These are phyloP conservation scores for Daubentonia madagascariensis DNA, from an alignment of 2,113 vertebrate species.

Conservation along the genomic window DNA sequence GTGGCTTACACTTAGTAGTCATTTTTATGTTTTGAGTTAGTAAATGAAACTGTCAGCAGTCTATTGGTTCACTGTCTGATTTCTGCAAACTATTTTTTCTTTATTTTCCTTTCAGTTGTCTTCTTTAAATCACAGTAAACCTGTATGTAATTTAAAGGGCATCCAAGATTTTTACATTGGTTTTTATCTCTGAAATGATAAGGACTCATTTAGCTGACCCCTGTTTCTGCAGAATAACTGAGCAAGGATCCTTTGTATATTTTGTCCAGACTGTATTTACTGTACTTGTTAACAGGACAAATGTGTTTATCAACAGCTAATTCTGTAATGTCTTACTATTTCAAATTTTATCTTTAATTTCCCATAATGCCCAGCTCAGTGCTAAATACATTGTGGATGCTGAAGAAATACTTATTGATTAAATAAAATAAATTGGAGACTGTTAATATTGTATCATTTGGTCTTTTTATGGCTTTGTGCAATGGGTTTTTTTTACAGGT, in stretches of 20 bases:
- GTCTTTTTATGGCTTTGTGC: neutral
- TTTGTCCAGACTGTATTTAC: neutral
- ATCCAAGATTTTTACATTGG: neutral
- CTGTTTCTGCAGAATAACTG: neutral
- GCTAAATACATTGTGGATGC: neutral
- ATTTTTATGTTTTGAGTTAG: neutral
- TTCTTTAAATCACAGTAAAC: neutral
- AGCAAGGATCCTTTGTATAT: neutral
- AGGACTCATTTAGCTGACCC: constrained; percentile 26
- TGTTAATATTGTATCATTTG: neutral
- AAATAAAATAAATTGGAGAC: neutral
- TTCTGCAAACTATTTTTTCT: neutral
- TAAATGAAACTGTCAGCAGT: neutral
- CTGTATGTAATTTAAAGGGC: neutral
- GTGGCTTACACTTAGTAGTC: neutral
- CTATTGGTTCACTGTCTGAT: neutral
- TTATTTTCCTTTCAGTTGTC: neutral
- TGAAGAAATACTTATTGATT: neutral
- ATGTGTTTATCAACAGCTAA: neutral
- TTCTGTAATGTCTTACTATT: constrained; percentile 3
- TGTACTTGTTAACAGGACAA: neutral
- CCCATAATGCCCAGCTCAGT: neutral
- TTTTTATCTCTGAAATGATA: constrained; percentile 6
- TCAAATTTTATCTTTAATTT: constrained; percentile 45
- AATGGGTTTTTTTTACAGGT: neutral